Conservation (phyloP, 53 echinoderm and acorn worm species). For the Actinopyga echinites region DNA sequence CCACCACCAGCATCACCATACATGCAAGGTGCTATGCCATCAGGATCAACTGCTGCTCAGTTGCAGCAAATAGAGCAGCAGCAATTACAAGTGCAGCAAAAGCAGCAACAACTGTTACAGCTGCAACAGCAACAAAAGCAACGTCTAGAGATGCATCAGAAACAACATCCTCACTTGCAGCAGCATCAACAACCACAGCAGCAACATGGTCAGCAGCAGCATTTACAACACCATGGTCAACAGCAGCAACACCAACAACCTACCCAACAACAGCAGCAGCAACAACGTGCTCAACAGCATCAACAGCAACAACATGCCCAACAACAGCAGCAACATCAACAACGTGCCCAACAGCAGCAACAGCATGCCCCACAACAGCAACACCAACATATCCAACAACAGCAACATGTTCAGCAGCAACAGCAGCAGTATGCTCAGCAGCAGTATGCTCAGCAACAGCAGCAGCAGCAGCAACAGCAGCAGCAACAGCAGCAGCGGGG, state of each 20-base stretch:
- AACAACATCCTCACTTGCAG: too few relatives aligned
- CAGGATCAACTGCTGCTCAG: neutral
- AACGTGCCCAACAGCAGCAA: neutral
- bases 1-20: neutral
- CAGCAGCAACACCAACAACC: neutral
- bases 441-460: neutral
- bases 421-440: neutral
- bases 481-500: neutral
- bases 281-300: conserved; percentile 21
- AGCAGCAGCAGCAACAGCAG: neutral
- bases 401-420: neutral
- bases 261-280: neutral
- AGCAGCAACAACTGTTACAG: conserved; percentile 15
- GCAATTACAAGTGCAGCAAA: conserved; percentile 22
- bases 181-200: neutral
- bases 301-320: neutral
- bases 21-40: neutral
- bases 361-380: conserved; percentile 13
- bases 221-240: neutral
- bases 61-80: neutral
- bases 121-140: conserved; percentile 13
- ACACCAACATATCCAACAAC: neutral
- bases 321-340: conserved; percentile 26
- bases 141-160: conserved; percentile 6
- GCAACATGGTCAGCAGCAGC: neutral